Evolutionary conservation across 2,888 invertebrate species (phyloP).

Genomic region (Campoplex capitator): DNA sequence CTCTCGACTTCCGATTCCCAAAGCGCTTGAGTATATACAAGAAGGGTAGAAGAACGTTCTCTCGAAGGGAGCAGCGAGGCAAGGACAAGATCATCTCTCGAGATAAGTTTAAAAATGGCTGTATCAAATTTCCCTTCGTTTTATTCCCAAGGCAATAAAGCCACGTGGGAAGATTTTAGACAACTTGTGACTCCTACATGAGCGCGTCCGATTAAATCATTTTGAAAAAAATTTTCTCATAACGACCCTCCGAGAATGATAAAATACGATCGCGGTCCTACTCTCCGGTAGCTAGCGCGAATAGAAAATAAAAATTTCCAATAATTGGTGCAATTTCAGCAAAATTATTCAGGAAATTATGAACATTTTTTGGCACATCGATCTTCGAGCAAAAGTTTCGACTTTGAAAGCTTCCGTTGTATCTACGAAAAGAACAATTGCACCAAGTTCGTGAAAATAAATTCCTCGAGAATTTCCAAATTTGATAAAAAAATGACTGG

Average conservation of each 20-base stretch:
- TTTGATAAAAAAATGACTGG: background rate
- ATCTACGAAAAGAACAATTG: too few species aligned
- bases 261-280: background rate
- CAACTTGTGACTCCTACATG: background rate
- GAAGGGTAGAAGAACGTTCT: conserved; percentile 14
- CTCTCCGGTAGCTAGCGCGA: too few species aligned
- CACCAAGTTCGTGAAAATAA: too few species aligned
- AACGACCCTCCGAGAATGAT: background rate
- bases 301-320: too few species aligned
- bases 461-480: too few species aligned
- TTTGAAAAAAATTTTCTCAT: background rate
- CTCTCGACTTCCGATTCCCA: background rate
- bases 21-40: background rate
- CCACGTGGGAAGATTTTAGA: background rate
- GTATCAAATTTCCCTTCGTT: conserved; percentile 6
- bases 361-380: too few species aligned
- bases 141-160: background rate
- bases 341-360: too few species aligned
- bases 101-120: conserved; percentile 9
- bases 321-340: too few species aligned
- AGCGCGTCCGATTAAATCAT: background rate
- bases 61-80: background rate
- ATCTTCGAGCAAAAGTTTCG: too few species aligned
- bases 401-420: too few species aligned
- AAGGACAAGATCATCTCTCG: conserved; percentile 2